These are phyloP conservation scores for Porites rus DNA, from an alignment of 92 coral and sea anemone species.

Conservation along the genomic window DNA sequence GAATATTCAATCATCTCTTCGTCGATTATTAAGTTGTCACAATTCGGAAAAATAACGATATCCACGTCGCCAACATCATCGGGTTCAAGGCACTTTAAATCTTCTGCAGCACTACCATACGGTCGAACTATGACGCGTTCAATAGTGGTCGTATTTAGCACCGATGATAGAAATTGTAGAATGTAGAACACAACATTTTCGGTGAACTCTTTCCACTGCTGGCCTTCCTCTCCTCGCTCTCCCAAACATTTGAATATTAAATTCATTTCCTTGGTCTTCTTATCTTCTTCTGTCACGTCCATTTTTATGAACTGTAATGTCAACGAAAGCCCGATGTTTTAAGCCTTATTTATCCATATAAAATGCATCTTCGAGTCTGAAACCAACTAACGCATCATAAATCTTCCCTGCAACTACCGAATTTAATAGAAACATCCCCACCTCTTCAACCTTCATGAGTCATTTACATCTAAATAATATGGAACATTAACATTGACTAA, in stretches of 20 bases:
- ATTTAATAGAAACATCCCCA: no score
- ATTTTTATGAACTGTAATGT: conserved; percentile 3
- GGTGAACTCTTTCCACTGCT: conserved; percentile 30
- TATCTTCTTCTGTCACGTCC: conserved; percentile 4
- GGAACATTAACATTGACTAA: no score
- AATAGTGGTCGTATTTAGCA: background rate
- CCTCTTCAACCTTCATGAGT: no score
- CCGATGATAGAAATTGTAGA: background rate
- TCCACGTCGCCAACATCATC: conserved; percentile 71
- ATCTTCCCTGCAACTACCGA: no score
- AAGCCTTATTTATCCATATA: background rate
- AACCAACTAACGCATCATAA: no score
- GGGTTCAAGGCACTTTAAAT: conserved; percentile 51
- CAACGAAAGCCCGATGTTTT: background rate
- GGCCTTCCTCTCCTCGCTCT: conserved; percentile 19
- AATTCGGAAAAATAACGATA: conserved; percentile 55
- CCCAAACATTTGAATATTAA: conserved; percentile 29
- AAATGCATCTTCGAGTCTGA: no score
- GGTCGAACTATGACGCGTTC: background rate
- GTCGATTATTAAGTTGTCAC: conserved; percentile 45
- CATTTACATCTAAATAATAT: no score
- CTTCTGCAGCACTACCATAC: conserved; percentile 69
- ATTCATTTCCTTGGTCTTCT: conserved; percentile 12
- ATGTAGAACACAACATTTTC: background rate
- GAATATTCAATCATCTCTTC: conserved; percentile 50